Evolutionary conservation across 2,113 vertebrate species (phyloP), one percentile per base, ranked within the genome.

Genomic region (Oreochromis niloticus): DNA sequence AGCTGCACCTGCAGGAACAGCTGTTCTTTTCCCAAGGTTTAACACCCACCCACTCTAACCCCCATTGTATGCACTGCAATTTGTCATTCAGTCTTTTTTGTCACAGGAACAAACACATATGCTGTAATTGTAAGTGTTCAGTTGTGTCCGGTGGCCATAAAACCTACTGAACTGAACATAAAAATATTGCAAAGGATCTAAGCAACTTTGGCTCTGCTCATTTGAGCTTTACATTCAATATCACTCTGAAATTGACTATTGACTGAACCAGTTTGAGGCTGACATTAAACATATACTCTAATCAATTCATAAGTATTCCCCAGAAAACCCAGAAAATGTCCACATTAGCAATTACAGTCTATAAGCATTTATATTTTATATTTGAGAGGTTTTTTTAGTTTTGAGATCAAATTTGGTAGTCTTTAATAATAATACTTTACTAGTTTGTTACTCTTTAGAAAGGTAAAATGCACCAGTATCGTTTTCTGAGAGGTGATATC

Each of bases 231-330:
- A 32, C 63, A 39, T 63, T 87, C 57, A 24, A 30, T 87, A 85
- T 83, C 24, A 66, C 46, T 81, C 66, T 81, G 24, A 85, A 91
- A 92, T 86, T 86, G 80, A 50, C 88, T 90, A 91, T 83, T 89
- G 89, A 92, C 86, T 3, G 10, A 87, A 84, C 80, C 81, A 86
- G 48, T 89, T 86, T 55, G 22, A 82, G 71, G 9, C 55, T 73
- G 57, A 32, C 79, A 79, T 83, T 80, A 93, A 92, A 83, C 61
- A 86, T 84, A 85, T 91, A 82, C 85, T 88, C 55, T 85, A 82
- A 91, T 89, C 59, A 84, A 85, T 75, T 79, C 24, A 75, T 41
- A 87, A 80, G 41, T 16, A 27, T 56, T 73, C 46, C 86, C 82
- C 55, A 22, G 66, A 87, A 22, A 57, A 59, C 30, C 5, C 19